Evolutionary conservation across 2,113 vertebrate species (phyloP), one percentile per base, ranked within the genome.

Genomic region (Phoxinus phoxinus): DNA sequence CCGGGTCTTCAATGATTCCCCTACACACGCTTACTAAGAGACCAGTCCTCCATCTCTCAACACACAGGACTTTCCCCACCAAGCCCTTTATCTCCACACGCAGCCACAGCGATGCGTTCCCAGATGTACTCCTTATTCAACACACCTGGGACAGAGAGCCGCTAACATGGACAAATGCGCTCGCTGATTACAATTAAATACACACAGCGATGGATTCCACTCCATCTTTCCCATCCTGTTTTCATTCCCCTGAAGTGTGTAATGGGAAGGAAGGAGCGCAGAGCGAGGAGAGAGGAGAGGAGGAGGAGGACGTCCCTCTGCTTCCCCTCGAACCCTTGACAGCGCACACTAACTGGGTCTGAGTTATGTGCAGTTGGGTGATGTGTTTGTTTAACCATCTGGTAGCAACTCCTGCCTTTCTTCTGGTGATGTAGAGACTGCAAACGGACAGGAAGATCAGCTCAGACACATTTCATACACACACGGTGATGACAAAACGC

Each of bases 321-420:
- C 87, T 85, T 91, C 88, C 88, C 93, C 93, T 91, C 91, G 93
- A 93, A 93, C 93, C 80, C 93, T 89, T 95, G 95, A 95, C 94
- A 95, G 88, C 92, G 84, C 88, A 91, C 89, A 93, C 94, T 96
- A 96, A 96, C 94, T 95, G 94, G 94, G 94, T 93, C 93, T 95
- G 95, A 95, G 92, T 95, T 95, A 95, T 94, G 94, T 92, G 93
- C 94, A 94, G 94, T 93, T 93, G 93, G 93, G 90, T 87, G 94
- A 95, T 94, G 93, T 95, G 94, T 95, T 95, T 95, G 93, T 95
- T 95, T 95, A 94, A 94, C 93, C 94, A 94, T 95, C 92, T 95
- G 94, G 93, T 95, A 95, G 95, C 93, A 73, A 95, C 94, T 94
- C 93, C 93, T 94, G 88, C 86, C 85, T 91, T 89, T 89, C 85